Evolutionary conservation across 1,140 invertebrate genomes (phyloP), one percentile per base, ranked within the genome.

Genomic region (Lithobius niger): DNA sequence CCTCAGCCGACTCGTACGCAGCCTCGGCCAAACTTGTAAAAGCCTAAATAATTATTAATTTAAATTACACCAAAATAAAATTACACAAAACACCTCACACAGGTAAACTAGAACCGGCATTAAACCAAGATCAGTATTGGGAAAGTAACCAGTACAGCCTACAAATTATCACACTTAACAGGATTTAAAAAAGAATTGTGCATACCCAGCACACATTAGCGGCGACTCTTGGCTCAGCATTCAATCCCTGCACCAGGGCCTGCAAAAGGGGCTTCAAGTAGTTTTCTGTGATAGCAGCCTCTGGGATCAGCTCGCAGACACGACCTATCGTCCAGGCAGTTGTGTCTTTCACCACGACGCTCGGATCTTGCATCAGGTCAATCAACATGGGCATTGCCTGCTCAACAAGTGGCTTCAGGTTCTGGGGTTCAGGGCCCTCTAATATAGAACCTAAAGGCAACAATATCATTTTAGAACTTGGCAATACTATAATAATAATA

Each of bases 241-340:
- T 66, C 16, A 61, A 57, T 24, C 60, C 90, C 62, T 84, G 83
- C 0, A 96, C 82, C 22, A 99, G 77, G 59, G 88, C 88, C 67
- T 94, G 84, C 1, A 99, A 69, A 13, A 99, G 67, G 3, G 86
- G 83, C 65, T 69, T 82, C 19, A 97, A 71, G 64, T 86, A 87
- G 1, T 77, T 80, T 62, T 88, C 82, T 70, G 88, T 93, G n/a
- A 97, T 88, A 0, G 91, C 94, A 16, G 92, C 88, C 65, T 96
- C 92, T 0, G 94, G 92, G 57, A 97, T 88, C 43, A 96, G 84
- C 72, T 99, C 96, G 73, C 94, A 98, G 48, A 99, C 92, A 59
- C 95, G 78, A 1, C 94, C 94, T 63, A 99, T 87, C 0, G 93
- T 93, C 97, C 97, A 99, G 0, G 96, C 95, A 0, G 90, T 86